Conservation (phyloP, 2,113 vertebrate species). For the Hippocampus guttulatus region DNA sequence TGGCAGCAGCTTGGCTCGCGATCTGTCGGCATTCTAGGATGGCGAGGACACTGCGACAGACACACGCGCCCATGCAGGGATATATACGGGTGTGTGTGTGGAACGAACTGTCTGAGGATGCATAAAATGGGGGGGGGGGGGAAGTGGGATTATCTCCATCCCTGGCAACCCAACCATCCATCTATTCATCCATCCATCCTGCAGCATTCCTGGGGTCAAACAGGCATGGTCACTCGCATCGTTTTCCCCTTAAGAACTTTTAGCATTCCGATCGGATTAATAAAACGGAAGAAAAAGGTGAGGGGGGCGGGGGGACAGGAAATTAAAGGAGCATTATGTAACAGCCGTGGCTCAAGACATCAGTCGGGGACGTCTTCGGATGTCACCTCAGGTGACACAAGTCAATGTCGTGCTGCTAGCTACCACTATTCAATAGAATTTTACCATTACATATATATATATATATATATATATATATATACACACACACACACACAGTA, state of each 20-base stretch:
- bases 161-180: constrained; percentile 5
- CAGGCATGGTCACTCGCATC: not conserved
- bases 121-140: constrained; percentile 21
- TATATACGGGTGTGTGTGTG: constrained; percentile 30
- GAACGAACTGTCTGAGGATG: constrained; percentile 45
- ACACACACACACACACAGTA: too few species aligned
- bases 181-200: not conserved
- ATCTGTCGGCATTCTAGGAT: constrained; percentile 45
- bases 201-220: constrained; percentile 26
- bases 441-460: too few species aligned
- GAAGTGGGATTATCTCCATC: constrained; percentile 34
- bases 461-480: too few species aligned
- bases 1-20: not conserved
- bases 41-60: constrained; percentile 61
- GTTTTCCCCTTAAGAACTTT: not conserved
- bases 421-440: not conserved
- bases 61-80: constrained; percentile 43
- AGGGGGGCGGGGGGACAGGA: not conserved
- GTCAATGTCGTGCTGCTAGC: not conserved
- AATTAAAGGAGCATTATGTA: not conserved
- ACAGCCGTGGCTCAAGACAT: not conserved
- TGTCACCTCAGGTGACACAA: not conserved
- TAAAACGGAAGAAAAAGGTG: not conserved
- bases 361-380: not conserved
- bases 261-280: not conserved